Base-by-base conservation (phyloP, 2,113 vertebrate genomes). In the Triplophysa tibetana region DNA sequence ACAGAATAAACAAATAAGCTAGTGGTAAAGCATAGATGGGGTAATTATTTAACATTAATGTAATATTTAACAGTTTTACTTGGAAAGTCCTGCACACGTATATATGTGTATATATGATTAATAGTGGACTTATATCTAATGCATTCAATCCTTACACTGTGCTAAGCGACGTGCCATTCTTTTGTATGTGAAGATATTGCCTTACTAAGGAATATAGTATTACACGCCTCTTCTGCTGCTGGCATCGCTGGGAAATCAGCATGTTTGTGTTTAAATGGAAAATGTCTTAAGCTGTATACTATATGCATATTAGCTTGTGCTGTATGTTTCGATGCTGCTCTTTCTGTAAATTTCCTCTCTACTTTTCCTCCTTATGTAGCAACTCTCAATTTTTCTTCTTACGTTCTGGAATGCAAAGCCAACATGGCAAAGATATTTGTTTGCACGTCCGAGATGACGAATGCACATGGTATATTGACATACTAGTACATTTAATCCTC, bases 221-320 rank as follows among this genome's bases (percentile, higher is more conserved):
- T 65, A 67, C 26, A 58, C 43, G 23, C 19, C 73, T 75, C 17
- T 75, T 77, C 82, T 70, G 69, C 83, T 84, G 77, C 85, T 86
- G 82, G 77, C 84, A 82, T 50, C 82, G 79, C 69, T 77, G 83
- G 79, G 62, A 86, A 77, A 86, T 84, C 87, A 88, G 87, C 86
- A 82, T 72, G 74, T 82, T 67, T 3, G 67, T 83, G 83, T 85
- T 88, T 70, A 85, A 83, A 85, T 81, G 88, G 70, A 89, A 88
- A n/a, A 89, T 83, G 89, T 92, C 89, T 93, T 91, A 93, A 92
- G 90, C 88, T 89, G 86, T 87, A 77, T 89, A 85, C 83, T 69
- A 81, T 74, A 21, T 80, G 81, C 83, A 78, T 84, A 85, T 88
- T 50, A 24, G 62, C 64, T 79, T 79, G 68, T 80, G 78, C 80